These are phyloP conservation scores for Drusus annulatus DNA, from an alignment of 1,140 invertebrate species.

Conservation along the genomic window DNA sequence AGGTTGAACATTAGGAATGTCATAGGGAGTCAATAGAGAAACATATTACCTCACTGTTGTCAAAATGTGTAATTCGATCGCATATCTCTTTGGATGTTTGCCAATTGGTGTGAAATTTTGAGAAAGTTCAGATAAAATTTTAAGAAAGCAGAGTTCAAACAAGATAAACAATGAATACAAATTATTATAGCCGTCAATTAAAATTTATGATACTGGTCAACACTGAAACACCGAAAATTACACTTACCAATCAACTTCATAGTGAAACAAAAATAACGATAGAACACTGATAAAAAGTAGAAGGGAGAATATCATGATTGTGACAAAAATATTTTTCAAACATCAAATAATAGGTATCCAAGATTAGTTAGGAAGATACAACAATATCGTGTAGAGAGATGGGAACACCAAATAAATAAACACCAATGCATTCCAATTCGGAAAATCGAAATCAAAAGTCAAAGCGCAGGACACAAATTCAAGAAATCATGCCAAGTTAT, in stretches of 20 bases:
- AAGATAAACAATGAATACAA: too few species aligned
- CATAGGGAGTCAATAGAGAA: too few species aligned
- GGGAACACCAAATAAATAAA: conserved; percentile 38
- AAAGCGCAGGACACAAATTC: conserved; percentile 14
- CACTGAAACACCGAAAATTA: conserved; percentile 8
- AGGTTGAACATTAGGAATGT: too few species aligned
- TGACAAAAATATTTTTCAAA: not conserved
- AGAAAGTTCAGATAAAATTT: not conserved
- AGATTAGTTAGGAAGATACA: conserved; percentile 24
- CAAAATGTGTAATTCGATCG: not conserved
- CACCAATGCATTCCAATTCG: conserved; percentile 43
- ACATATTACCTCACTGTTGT: not conserved
- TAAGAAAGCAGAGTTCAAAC: too few species aligned
- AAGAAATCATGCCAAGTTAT: conserved; percentile 33
- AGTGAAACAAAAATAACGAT: conserved; percentile 1
- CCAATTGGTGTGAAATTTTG: conserved; percentile 12
- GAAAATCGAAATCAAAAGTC: conserved; percentile 2
- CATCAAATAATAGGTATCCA: conserved; percentile 20
- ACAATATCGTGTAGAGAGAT: conserved; percentile 1
- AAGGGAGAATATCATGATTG: conserved; percentile 9
- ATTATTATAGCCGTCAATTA: not conserved
- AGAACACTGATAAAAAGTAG: not conserved
- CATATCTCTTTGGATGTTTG: not conserved
- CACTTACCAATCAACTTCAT: conserved; percentile 11
- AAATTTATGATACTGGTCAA: not conserved